phyloP scores from a whole-genome alignment of 2,888 invertebrate species.

The Cryptosula pallasiana region DNA sequence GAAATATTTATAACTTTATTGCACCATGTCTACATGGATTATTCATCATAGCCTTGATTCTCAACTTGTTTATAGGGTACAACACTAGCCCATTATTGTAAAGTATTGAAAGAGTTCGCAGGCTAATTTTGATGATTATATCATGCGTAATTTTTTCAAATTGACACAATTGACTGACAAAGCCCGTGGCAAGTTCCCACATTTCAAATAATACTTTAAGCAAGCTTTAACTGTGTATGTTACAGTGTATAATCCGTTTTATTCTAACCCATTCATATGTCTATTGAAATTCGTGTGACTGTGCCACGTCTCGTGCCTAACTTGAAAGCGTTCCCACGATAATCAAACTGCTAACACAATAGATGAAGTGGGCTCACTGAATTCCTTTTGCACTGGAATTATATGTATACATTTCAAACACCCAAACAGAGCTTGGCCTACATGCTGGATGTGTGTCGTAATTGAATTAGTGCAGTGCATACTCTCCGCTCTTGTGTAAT shows the following conservation, averaged over 20 bases:
- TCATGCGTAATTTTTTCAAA: not conserved
- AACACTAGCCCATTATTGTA: too few relatives aligned
- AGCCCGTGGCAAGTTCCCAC: not conserved
- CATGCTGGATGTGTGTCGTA: not conserved
- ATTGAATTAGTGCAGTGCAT: not conserved
- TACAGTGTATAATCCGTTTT: not conserved
- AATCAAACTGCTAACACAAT: conserved; percentile 8
- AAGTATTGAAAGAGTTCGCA: too few relatives aligned
- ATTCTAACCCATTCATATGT: not conserved
- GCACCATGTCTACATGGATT: too few relatives aligned
- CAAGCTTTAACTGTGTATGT: conserved; percentile 5
- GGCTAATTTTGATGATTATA: not conserved
- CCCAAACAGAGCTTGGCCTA: not conserved
- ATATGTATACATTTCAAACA: not conserved
- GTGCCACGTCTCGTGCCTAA: not conserved
- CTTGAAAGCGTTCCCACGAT: conserved; percentile 7
- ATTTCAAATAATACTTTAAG: not conserved
- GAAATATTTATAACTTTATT: too few relatives aligned
- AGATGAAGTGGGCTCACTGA: not conserved
- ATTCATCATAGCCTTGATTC: too few relatives aligned
- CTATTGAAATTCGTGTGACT: conserved; percentile 4
- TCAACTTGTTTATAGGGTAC: too few relatives aligned
- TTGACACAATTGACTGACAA: conserved; percentile 1
- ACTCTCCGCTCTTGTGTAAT: not conserved
- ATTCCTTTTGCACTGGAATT: not conserved